Base-by-base conservation (phyloP, 1,140 invertebrate species). In the Habropoda laboriosa region DNA sequence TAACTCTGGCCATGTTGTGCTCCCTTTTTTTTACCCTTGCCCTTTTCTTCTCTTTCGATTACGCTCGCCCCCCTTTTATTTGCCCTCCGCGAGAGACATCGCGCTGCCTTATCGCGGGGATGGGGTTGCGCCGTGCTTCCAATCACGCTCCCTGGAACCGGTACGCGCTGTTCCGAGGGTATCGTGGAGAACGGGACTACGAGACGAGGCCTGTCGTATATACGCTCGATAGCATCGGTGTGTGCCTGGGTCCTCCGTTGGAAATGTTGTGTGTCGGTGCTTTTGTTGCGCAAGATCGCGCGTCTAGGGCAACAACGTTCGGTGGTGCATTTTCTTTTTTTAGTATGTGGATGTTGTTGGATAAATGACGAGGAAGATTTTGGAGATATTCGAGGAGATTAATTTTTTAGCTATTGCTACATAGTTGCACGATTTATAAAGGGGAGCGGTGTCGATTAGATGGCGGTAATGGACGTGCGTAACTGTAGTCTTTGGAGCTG, bases 31-130 rank as follows among this genome's bases (percentile, higher is more conserved):
- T 76, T 42, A 42, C 27, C 74, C 51, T 80, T 78, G 66, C 64
- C 81, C 51, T 85, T 84, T 85, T 85, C 77, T 76, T 49, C 61
- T 75, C 71, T 85, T 79, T 67, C 72, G 66, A 85, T 85, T 85
- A 80, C 68, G 55, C 55, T 70, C 66, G 51, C 27, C 30, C 21
- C 45, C 42, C 38, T 38, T 81, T 79, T 85, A 79, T 85, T 85
- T 60, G 82, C 83, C 79, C 80, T 85, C 60, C 82, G 74, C 63
- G 64, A 75, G 51, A 86, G 83, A 60, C 82, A 76, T 77, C 70
- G 74, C 58, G 67, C 80, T 64, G 68, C 38, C 66, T 82, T 85
- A 84, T 84, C 82, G 78, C 58, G 27, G 47, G 70, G 77, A 71
- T 61, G 55, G 67, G 66, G 66, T 58, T 71, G 75, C 57, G 55